Percentiles rank a stretch among this genome's conserved stretches.
These are phyloP conservation scores for Heterochromis multidens DNA, from an alignment of 2,113 vertebrate genomes.

Conservation along the genomic window DNA sequence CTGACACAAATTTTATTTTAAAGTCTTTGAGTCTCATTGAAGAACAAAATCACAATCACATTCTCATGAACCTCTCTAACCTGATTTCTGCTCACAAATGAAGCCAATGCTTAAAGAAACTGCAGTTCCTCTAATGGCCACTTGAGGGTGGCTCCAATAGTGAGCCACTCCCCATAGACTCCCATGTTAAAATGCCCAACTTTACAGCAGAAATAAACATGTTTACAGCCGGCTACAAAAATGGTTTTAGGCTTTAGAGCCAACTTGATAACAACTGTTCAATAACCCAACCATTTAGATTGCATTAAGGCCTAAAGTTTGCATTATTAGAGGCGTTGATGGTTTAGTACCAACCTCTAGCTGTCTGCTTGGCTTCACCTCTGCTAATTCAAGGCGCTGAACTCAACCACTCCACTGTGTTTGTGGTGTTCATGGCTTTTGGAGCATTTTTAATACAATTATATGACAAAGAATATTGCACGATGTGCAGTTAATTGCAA, in stretches of 20 bases:
- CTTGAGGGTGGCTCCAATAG: neutral
- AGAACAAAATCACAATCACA: neutral
- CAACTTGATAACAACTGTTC: neutral
- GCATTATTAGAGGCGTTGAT: neutral
- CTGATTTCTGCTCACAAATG: neutral
- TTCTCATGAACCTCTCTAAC: neutral
- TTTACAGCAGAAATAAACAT: neutral
- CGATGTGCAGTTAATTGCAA: rapidly evolving
- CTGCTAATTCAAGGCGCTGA: too few species aligned
- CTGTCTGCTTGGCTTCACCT: neutral
- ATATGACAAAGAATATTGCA: neutral
- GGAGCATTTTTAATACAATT: neutral
- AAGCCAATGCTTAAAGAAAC: neutral
- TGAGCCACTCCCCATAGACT: neutral
- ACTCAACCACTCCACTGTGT: neutral
- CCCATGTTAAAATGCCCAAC: neutral
- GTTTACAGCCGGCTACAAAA: neutral
- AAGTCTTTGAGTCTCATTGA: neutral
- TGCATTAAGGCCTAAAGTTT: neutral
- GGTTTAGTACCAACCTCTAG: neutral
- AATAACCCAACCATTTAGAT: neutral
- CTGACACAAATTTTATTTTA: neutral
- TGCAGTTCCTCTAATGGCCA: neutral
- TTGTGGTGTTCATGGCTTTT: neutral
- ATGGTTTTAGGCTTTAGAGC: neutral